phyloP scores from a whole-genome alignment of 2,113 vertebrate genomes.

The Syrmaticus mikado region DNA sequence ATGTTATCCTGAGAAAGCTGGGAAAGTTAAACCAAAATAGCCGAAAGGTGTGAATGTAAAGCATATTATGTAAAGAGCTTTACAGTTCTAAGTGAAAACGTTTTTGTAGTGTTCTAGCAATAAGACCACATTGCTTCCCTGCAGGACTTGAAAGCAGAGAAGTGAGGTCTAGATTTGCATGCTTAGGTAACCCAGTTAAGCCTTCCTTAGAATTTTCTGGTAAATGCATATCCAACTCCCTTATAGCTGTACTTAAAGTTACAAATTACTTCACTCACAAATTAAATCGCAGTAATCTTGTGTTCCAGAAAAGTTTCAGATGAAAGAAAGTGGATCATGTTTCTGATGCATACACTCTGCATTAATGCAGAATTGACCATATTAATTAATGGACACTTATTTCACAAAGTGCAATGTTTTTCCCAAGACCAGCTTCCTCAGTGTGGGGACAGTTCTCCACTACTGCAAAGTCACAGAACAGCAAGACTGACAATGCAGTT shows the following conservation, averaged over 20 bases:
- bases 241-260: neutral
- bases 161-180: neutral
- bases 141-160: neutral
- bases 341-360: neutral
- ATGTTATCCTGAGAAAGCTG: constrained; percentile 11
- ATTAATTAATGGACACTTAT: neutral
- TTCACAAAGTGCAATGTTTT: neutral
- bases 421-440: fast-evolving
- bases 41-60: constrained; percentile 41
- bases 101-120: neutral
- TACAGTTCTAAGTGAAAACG: neutral
- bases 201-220: neutral
- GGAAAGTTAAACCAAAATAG: constrained; percentile 54
- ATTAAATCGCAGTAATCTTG: neutral
- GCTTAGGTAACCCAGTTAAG: neutral
- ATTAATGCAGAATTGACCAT: neutral
- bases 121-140: neutral
- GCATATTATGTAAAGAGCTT: constrained; percentile 12
- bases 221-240: neutral
- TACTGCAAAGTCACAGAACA: neutral
- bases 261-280: neutral
- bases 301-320: neutral
- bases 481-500: neutral
- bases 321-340: neutral
- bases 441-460: neutral